Base-by-base conservation (phyloP, 2,888 invertebrate species). In the Tigriopus californicus region DNA sequence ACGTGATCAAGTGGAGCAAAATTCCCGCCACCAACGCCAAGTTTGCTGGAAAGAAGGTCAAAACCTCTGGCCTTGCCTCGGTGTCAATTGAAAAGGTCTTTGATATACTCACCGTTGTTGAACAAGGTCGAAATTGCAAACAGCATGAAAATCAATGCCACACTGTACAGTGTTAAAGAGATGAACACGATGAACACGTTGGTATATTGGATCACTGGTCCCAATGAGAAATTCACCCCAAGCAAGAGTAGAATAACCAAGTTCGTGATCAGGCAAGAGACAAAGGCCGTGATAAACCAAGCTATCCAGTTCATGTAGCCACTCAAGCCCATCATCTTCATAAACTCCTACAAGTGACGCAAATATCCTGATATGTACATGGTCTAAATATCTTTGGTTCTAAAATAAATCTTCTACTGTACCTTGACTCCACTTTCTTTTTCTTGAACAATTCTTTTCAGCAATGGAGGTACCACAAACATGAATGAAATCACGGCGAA, bases 241-340 rank as follows among this genome's bases (percentile, higher is more conserved):
- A 33, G 33, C 4, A 33, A 8, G 8, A 33, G 8, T 1, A 72
- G 70, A 64, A 75, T 71, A 25, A 75, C 62, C 13, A 75, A 64
- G 0, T 80, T 73, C 44, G 84, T 68, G 1, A 80, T 64, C 59
- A 84, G 33, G 8, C 33, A 74, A 67, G 81, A 80, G 2, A 82
- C 64, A 64, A 86, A 79, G 60, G 82, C 81, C 68, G 86, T 85
- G 48, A 80, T 73, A 70, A 86, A 88, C 86, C 89, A 89, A 1
- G 87, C 85, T 0, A 77, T 69, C 88, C 90, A 90, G 66, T 89
- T 83, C 63, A 88, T 72, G 82, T 84, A 86, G 58, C 81, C 81
- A 41, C 80, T 77, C 33, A 91, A 72, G 1, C 91, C 91, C 83
- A 89, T 88, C 72, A 90, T 85, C 74, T 87, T 88, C 85, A 90